Evolutionary conservation across 2,113 vertebrate genomes (phyloP).

Genomic region (Leptocoma aspasia): DNA sequence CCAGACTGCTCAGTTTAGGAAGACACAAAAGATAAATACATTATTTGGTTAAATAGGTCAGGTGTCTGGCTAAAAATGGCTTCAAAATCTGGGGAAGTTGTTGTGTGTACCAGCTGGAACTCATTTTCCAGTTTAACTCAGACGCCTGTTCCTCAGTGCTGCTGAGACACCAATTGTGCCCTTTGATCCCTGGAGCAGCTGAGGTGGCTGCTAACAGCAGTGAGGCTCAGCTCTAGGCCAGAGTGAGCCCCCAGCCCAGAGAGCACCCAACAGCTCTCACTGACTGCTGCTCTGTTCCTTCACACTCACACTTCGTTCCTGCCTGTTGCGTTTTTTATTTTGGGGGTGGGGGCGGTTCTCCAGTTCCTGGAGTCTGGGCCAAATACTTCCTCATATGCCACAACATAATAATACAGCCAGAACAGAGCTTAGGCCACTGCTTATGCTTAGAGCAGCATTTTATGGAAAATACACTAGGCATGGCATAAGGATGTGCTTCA

Average conservation of each 20-base stretch:
- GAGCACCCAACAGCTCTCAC: background rate
- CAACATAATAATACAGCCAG: background rate
- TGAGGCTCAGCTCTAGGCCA: background rate
- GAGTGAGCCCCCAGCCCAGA: accelerated
- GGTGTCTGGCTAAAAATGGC: background rate
- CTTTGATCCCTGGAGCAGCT: background rate
- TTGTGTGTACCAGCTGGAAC: background rate
- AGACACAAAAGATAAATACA: background rate
- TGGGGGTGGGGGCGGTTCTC: accelerated
- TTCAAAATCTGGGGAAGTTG: background rate
- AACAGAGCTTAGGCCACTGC: background rate
- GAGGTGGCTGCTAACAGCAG: background rate
- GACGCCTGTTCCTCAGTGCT: background rate
- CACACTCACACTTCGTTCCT: background rate
- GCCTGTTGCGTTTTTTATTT: background rate
- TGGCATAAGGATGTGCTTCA: background rate
- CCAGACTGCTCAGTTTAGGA: background rate
- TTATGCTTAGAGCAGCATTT: background rate
- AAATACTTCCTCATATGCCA: background rate
- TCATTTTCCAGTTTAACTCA: background rate
- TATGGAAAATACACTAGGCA: background rate
- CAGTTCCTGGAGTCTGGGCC: background rate
- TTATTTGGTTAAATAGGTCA: background rate
- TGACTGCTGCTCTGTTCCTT: background rate
- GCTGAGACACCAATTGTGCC: background rate